Percentiles rank a stretch among this genome's conserved stretches.
Evolutionary conservation across 2,888 invertebrate genomes (phyloP).

Genomic region (Lacanobia oleracea): DNA sequence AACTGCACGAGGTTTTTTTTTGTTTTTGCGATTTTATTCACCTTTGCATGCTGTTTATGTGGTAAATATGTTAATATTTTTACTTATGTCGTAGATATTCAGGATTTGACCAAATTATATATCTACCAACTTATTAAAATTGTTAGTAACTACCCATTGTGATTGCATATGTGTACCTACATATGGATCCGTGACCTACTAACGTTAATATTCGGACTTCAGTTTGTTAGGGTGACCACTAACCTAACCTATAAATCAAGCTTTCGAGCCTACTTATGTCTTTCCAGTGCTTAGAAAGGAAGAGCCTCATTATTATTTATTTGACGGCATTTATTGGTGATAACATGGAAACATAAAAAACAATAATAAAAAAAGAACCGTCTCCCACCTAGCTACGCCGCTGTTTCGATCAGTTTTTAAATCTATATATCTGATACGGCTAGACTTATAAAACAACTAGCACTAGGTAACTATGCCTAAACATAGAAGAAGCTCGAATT

Average conservation of each 20-base stretch:
- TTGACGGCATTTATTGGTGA: too few relatives aligned
- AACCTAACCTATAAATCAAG: background rate
- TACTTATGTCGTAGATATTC: background rate
- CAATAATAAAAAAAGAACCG: too few relatives aligned
- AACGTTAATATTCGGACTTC: too few relatives aligned
- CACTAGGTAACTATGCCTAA: background rate
- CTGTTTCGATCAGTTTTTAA: too few relatives aligned
- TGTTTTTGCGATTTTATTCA: conserved; percentile 36
- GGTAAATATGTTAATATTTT: conserved; percentile 54
- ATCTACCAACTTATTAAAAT: too few relatives aligned
- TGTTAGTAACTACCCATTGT: too few relatives aligned
- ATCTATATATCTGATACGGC: background rate
- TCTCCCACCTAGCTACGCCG: too few relatives aligned
- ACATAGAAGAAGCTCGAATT: background rate
- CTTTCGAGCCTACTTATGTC: background rate
- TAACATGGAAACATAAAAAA: too few relatives aligned
- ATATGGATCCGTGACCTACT: too few relatives aligned
- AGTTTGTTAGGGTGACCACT: background rate
- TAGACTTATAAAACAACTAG: background rate
- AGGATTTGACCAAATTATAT: too few relatives aligned
- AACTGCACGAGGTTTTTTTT: conserved; percentile 42
- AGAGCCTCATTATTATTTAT: too few relatives aligned
- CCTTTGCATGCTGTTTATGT: conserved; percentile 22
- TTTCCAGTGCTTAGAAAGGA: background rate
- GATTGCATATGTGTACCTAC: too few relatives aligned